phyloP scores from a whole-genome alignment of 2,888 invertebrate genomes.

The Cantharis rustica region DNA sequence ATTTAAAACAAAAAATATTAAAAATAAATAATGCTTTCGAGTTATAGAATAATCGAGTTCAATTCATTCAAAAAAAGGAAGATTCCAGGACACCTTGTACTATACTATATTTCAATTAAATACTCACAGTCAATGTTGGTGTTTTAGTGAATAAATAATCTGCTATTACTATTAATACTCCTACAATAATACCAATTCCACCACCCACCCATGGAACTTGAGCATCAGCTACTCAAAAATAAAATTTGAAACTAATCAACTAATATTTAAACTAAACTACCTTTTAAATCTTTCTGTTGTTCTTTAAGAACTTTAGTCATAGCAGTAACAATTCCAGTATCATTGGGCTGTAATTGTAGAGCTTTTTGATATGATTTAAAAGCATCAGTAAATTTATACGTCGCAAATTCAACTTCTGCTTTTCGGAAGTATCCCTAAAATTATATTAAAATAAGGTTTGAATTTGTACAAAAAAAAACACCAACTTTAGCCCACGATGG shows the following conservation, averaged over 20 bases:
- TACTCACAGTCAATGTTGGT: constrained; percentile 71
- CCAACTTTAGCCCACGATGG: constrained; percentile 72
- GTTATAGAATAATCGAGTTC: no score
- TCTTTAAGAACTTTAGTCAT: constrained; percentile 64
- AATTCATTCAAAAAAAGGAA: no score
- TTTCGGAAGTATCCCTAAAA: constrained; percentile 72
- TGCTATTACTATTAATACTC: constrained; percentile 70
- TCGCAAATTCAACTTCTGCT: constrained; percentile 73
- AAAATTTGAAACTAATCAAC: not conserved
- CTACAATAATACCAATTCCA: constrained; percentile 72
- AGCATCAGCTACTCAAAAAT: constrained; percentile 62
- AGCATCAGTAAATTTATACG: constrained; percentile 69
- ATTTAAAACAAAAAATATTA: no score
- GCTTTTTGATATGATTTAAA: constrained; percentile 72
- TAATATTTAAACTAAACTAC: constrained; percentile 52
- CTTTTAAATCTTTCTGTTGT: constrained; percentile 65
- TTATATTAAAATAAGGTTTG: not conserved
- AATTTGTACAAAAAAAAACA: not conserved
- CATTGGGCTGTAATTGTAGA: constrained; percentile 68
- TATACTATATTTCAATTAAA: not conserved
- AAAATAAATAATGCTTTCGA: no score
- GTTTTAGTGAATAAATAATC: constrained; percentile 70
- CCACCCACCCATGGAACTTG: constrained; percentile 78
- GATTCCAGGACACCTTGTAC: no score
- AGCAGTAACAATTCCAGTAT: constrained; percentile 66